phyloP scores from a whole-genome alignment of 2,888 invertebrate species.

The Iselma pallidipennis region DNA sequence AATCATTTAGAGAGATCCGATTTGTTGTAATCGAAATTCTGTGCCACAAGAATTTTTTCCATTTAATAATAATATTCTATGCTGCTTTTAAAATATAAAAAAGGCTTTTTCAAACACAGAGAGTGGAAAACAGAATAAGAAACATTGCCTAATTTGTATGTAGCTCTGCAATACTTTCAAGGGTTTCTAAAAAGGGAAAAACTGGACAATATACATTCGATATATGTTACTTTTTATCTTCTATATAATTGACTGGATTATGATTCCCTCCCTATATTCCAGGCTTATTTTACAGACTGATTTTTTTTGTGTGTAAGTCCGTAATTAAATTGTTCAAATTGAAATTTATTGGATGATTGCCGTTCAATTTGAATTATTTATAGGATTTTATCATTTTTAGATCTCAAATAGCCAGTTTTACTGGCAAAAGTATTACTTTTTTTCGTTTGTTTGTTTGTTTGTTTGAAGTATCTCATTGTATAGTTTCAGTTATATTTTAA shows the following conservation, averaged over 20 bases:
- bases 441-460: slow-evolving; percentile 4
- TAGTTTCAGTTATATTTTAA: slow-evolving; percentile 35
- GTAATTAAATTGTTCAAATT: slow-evolving; percentile 5
- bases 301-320: slow-evolving; percentile 38
- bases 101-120: no score
- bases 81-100: no score
- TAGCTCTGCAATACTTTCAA: background rate
- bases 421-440: slow-evolving; percentile 14
- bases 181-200: background rate
- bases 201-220: slow-evolving; percentile 38
- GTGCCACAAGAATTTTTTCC: no score
- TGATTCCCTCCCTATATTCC: no score
- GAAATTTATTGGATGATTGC: background rate
- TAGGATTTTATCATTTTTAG: slow-evolving; percentile 10
- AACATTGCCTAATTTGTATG: no score
- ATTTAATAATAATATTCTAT: no score
- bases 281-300: slow-evolving; percentile 43
- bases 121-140: no score
- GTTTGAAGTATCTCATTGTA: slow-evolving; percentile 32
- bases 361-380: slow-evolving; percentile 18
- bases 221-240: slow-evolving; percentile 32
- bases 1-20: background rate
- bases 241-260: no score
- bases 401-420: slow-evolving; percentile 15
- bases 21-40: no score